phyloP scores from a whole-genome alignment of 2,888 invertebrate genomes.

The Drosophila sordidapex region DNA sequence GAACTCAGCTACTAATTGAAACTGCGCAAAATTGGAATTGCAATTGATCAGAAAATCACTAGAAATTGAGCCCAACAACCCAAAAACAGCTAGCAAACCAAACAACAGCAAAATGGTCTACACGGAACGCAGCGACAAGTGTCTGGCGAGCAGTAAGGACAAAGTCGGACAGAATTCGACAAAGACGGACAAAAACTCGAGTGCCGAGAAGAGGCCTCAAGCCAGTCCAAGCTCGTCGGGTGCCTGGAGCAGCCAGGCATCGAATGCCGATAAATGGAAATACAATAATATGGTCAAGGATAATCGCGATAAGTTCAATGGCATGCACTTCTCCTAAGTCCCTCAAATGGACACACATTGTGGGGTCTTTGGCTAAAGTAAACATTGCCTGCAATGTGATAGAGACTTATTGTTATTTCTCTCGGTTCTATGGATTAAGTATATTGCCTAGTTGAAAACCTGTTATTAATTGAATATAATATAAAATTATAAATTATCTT shows the following conservation, averaged over 20 bases:
- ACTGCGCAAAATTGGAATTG: constrained; percentile 49
- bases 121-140: constrained; percentile 83
- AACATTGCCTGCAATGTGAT: constrained; percentile 43
- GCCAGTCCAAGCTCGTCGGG: constrained; percentile 35
- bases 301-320: constrained; percentile 83
- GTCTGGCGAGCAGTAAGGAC: constrained; percentile 63
- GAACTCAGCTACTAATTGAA: constrained; percentile 25
- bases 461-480: constrained; percentile 21
- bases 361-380: constrained; percentile 2
- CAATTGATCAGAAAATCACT: constrained; percentile 10
- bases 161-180: constrained; percentile 32
- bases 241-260: constrained; percentile 71
- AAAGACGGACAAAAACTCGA: constrained; percentile 18
- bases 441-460: constrained; percentile 37
- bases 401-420: constrained; percentile 33
- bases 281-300: constrained; percentile 83
- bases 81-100: constrained; percentile 13
- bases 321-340: constrained; percentile 82
- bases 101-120: constrained; percentile 80
- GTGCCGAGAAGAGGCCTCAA: constrained; percentile 17
- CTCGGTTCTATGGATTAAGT: constrained; percentile 38
- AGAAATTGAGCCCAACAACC: constrained; percentile 28
- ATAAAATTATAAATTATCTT: constrained; percentile 25
- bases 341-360: neutral
- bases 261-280: constrained; percentile 82